Conservation (phyloP, 1,140 invertebrate species). For the Microplitis mediator region DNA sequence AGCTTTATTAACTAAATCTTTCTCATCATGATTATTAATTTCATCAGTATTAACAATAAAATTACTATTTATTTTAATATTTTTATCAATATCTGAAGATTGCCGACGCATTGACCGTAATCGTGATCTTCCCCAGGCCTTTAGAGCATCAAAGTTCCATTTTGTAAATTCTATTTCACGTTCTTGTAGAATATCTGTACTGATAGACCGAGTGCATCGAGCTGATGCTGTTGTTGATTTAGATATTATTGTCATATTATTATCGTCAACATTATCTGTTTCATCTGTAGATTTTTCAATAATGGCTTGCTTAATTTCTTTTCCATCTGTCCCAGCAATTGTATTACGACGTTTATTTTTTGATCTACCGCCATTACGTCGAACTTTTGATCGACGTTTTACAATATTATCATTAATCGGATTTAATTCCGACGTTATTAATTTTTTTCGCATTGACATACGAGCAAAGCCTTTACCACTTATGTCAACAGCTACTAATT, state of each 20-base stretch:
- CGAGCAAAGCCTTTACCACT: slow-evolving; percentile 84
- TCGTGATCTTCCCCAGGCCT: slow-evolving; percentile 81
- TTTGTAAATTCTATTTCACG: slow-evolving; percentile 68
- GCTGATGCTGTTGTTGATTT: slow-evolving; percentile 59
- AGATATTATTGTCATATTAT: background rate
- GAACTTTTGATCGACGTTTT: slow-evolving; percentile 72
- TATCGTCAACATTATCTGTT: slow-evolving; percentile 61
- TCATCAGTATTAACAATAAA: slow-evolving; percentile 17
- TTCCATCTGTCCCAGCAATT: slow-evolving; percentile 85
- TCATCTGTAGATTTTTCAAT: slow-evolving; percentile 2
- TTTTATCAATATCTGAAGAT: slow-evolving; percentile 40
- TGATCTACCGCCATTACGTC: slow-evolving; percentile 63
- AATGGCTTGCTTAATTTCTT: slow-evolving; percentile 75
- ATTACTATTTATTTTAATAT: slow-evolving; percentile 22
- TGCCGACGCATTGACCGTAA: slow-evolving; percentile 75
- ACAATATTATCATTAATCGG: slow-evolving; percentile 55
- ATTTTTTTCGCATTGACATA: slow-evolving; percentile 82
- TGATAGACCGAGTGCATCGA: slow-evolving; percentile 67
- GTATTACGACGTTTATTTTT: slow-evolving; percentile 86
- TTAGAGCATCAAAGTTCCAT: slow-evolving; percentile 79
- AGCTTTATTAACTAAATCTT: slow-evolving; percentile 47
- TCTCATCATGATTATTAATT: slow-evolving; percentile 1
- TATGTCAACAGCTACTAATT: slow-evolving; percentile 85
- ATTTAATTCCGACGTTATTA: slow-evolving; percentile 63
- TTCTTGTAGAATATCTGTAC: slow-evolving; percentile 59